Evolutionary conservation across 2,113 vertebrate genomes (phyloP).

Genomic region (Galbula dea): DNA sequence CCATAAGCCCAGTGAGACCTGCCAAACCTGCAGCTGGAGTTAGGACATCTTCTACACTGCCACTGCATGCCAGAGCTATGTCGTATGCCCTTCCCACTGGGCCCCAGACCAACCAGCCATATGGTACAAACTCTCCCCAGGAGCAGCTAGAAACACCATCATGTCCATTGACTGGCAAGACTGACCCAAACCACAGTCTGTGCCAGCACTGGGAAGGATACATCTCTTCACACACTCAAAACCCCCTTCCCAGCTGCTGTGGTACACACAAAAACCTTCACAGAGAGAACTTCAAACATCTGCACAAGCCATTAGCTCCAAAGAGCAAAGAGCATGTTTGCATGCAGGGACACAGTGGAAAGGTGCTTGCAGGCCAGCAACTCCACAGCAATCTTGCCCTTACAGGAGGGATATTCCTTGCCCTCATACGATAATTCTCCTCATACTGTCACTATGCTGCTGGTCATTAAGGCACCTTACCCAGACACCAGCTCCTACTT

Average conservation of each 20-base stretch:
- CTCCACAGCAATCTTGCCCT: neutral
- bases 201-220: neutral
- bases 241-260: neutral
- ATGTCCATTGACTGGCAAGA: neutral
- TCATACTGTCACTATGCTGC: neutral
- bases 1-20: neutral
- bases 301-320: neutral
- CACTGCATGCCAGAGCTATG: fast-evolving
- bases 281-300: neutral
- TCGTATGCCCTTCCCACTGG: neutral
- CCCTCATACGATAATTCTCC: neutral
- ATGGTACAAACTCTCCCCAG: neutral
- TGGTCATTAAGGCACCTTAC: neutral
- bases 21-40: neutral
- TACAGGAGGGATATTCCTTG: neutral
- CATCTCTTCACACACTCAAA: neutral
- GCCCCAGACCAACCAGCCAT: neutral
- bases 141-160: neutral
- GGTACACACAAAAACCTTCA: neutral
- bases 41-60: neutral
- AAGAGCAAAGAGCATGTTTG: neutral
- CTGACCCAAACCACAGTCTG: neutral
- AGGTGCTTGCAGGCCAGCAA: neutral
- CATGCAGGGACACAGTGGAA: neutral
- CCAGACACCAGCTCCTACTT: neutral